Conservation (phyloP, 2,888 invertebrate species). For the Ypsolopha sequella region DNA sequence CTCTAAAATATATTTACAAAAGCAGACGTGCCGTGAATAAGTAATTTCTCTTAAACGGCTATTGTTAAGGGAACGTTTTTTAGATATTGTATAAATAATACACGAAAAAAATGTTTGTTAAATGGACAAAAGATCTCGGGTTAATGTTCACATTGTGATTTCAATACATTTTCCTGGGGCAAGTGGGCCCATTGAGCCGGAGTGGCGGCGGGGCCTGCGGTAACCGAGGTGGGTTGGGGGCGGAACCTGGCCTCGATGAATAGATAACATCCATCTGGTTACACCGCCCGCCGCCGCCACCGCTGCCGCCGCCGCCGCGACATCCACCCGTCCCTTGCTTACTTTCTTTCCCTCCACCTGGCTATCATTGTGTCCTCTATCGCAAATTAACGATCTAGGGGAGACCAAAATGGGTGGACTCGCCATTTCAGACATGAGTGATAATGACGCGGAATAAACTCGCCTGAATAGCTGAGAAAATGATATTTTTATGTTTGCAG, state of each 20-base stretch:
- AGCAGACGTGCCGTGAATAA: conserved; percentile 51
- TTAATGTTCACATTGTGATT: conserved; percentile 60
- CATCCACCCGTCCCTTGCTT: conserved; percentile 2
- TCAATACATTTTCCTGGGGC: conserved; percentile 60
- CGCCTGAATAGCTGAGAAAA: no score
- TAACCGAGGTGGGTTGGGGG: not conserved
- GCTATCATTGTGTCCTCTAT: conserved; percentile 29
- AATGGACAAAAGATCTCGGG: conserved; percentile 49
- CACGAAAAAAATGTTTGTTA: conserved; percentile 36
- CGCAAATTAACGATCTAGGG: conserved; percentile 35
- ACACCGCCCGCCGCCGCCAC: conserved; percentile 7
- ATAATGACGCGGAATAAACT: conserved; percentile 10
- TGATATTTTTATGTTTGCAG: no score
- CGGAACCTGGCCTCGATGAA: conserved; percentile 39
- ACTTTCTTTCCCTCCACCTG: conserved; percentile 7
- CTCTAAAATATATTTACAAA: conserved; percentile 39
- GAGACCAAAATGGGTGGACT: conserved; percentile 17
- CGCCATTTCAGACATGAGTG: conserved; percentile 18
- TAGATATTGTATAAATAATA: conserved; percentile 27
- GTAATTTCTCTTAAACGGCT: conserved; percentile 51
- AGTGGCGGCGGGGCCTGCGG: not conserved
- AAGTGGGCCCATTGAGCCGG: conserved; percentile 55
- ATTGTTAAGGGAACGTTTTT: conserved; percentile 54
- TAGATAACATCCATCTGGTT: conserved; percentile 59
- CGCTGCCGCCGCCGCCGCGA: not conserved